These are phyloP conservation scores for Falco punctatus DNA, from an alignment of 2,113 vertebrate genomes.

Conservation along the genomic window DNA sequence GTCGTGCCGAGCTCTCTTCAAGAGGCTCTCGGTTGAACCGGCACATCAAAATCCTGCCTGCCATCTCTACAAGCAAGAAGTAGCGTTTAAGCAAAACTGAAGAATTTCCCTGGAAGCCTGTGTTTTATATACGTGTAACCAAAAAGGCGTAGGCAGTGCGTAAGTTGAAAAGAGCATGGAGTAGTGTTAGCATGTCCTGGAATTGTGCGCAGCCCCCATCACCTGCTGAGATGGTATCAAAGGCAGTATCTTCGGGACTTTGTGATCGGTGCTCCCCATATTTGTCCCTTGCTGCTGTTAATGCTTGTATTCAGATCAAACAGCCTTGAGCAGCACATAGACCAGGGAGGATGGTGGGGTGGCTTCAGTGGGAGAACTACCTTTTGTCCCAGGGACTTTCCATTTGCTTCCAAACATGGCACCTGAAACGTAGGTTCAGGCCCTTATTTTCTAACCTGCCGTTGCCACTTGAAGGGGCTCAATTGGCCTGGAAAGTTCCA, in stretches of 20 bases:
- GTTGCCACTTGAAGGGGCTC: not conserved
- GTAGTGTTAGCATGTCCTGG: accelerated
- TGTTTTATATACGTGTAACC: accelerated
- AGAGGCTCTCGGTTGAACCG: not conserved
- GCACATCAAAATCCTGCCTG: not conserved
- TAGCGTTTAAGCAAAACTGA: not conserved
- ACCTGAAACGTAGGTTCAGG: not conserved
- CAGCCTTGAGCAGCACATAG: not conserved
- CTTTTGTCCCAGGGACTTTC: not conserved
- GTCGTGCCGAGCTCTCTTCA: not conserved
- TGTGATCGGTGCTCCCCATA: accelerated
- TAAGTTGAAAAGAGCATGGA: accelerated
- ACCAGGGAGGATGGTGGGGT: not conserved
- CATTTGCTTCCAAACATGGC: accelerated
- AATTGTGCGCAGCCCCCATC: accelerated
- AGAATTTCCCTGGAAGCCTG: not conserved
- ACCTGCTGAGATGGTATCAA: not conserved
- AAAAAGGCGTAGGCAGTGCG: accelerated
- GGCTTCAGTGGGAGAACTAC: not conserved
- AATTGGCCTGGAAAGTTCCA: not conserved
- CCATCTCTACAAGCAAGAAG: not conserved
- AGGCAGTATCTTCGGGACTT: not conserved
- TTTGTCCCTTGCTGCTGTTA: not conserved
- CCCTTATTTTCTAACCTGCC: not conserved
- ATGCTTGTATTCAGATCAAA: not conserved